Base-by-base conservation (phyloP, 2,113 vertebrate species). In the Dipodomys spectabilis region DNA sequence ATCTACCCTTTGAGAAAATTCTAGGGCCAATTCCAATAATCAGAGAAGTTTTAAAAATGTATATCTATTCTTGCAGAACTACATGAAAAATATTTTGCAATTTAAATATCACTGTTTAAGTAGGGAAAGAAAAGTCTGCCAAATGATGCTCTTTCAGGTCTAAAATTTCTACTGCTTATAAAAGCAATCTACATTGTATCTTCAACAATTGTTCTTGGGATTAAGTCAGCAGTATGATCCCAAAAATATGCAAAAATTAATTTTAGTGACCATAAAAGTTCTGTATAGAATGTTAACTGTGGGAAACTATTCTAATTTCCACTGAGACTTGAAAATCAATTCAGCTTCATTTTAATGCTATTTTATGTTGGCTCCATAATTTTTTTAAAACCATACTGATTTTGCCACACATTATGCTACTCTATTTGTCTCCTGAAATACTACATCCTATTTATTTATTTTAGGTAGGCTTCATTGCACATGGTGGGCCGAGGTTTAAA, bases 281-380 rank as follows among this genome's bases (percentile, higher is more conserved):
- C 86, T 27, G 83, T 82, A 83, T 35, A 60, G 12, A 92, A 89
- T 91, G 92, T 88, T 85, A 95, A 62, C 44, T 32, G 62, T 35
- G 78, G 35, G 45, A 93, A 92, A 92, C 60, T 83, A 44, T 28
- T 73, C 67, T 77, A 68, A 79, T 95, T 95, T 77, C n/a, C 22
- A 90, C 23, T 74, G 71, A 92, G 32, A 88, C 49, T 92, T 90
- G 39, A 73, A 96, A 96, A 90, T 88, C 44, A 81, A 67, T 82
- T 85, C n/a, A 93, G 3, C 92, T 85, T 12, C 85, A 45, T 57
- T 64, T 92, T 71, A 84, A 20, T 57, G 18, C 13, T 18, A 75
- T 79, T 93, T 73, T 27, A 77, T 93, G 12, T 62, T 82, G 19
- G 49, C 28, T 90, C 4, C 32, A 53, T 44, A 22, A 2, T 2